Evolutionary conservation across 2,888 invertebrate species (phyloP).

Genomic region (Cryptocheilus praepositus): DNA sequence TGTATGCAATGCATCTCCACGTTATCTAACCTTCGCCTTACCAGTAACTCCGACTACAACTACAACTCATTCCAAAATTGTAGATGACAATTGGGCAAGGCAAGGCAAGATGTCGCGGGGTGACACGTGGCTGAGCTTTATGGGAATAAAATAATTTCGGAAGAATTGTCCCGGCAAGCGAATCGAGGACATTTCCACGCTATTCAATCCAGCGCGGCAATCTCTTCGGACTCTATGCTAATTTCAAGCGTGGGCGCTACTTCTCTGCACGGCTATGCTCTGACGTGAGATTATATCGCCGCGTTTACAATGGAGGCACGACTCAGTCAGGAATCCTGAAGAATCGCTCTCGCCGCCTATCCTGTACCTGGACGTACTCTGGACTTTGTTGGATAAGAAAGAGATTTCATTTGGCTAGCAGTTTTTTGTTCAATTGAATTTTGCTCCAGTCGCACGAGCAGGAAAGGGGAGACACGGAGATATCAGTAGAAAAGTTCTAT

Average conservation of each 20-base stretch:
- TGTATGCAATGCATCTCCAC: too few relatives aligned
- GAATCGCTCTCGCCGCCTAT: slow-evolving; percentile 38
- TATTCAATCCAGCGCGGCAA: slow-evolving; percentile 37
- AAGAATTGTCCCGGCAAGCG: not conserved
- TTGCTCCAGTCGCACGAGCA: too few relatives aligned
- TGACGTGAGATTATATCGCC: slow-evolving; percentile 51
- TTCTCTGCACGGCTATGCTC: slow-evolving; percentile 34
- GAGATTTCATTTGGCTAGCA: slow-evolving; percentile 34
- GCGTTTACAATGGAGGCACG: slow-evolving; percentile 48
- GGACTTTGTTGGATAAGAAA: slow-evolving; percentile 46
- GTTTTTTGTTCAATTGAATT: slow-evolving; percentile 13
- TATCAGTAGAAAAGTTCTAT: too few relatives aligned
- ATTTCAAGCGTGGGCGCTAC: slow-evolving; percentile 53
- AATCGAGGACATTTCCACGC: slow-evolving; percentile 26
- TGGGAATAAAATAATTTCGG: not conserved
- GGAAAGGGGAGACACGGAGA: too few relatives aligned
- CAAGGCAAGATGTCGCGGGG: too few relatives aligned
- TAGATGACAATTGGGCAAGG: too few relatives aligned
- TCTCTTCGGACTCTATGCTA: slow-evolving; percentile 46
- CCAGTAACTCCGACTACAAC: too few relatives aligned
- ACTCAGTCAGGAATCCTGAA: slow-evolving; percentile 37
- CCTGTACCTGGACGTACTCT: slow-evolving; percentile 47
- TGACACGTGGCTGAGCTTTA: too few relatives aligned
- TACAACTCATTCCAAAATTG: too few relatives aligned
- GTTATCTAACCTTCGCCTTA: too few relatives aligned